Percentiles rank a stretch among this genome's conserved stretches.
Evolutionary conservation across 2,113 vertebrate genomes (phyloP).

Genomic region (Anas platyrhynchos): DNA sequence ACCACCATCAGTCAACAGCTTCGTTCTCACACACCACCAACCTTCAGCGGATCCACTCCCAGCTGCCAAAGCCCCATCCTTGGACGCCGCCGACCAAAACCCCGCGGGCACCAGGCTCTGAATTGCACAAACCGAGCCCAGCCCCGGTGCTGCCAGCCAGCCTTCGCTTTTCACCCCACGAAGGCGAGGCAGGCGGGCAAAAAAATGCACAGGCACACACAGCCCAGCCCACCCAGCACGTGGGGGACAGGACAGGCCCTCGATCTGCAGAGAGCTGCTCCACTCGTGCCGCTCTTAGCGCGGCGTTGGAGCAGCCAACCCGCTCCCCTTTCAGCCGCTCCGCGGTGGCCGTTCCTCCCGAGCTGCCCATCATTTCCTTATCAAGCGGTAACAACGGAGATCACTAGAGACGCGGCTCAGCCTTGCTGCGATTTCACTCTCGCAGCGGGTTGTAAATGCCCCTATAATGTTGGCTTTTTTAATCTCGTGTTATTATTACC

Average conservation of each 20-base stretch:
- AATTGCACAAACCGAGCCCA: neutral
- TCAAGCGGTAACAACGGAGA: constrained; percentile 54
- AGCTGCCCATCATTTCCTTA: constrained; percentile 72
- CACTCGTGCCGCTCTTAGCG: constrained; percentile 23
- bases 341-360: constrained; percentile 35
- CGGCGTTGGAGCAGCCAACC: neutral
- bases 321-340: constrained; percentile 43
- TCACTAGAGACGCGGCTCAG: constrained; percentile 55
- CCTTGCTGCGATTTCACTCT: constrained; percentile 67
- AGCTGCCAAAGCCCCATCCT: neutral
- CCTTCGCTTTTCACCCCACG: neutral
- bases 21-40: neutral
- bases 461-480: constrained; percentile 74
- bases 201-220: neutral
- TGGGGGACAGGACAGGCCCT: neutral
- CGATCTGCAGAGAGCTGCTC: constrained; percentile 10
- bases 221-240: neutral
- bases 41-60: neutral
- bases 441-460: constrained; percentile 68
- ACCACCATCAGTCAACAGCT: neutral
- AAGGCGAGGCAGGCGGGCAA: neutral
- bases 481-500: constrained; percentile 76
- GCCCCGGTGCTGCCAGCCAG: neutral
- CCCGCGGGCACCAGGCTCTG: neutral
- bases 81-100: neutral